These are phyloP conservation scores for Xanthorhoe designata DNA, from an alignment of 2,888 invertebrate species.

Conservation along the genomic window DNA sequence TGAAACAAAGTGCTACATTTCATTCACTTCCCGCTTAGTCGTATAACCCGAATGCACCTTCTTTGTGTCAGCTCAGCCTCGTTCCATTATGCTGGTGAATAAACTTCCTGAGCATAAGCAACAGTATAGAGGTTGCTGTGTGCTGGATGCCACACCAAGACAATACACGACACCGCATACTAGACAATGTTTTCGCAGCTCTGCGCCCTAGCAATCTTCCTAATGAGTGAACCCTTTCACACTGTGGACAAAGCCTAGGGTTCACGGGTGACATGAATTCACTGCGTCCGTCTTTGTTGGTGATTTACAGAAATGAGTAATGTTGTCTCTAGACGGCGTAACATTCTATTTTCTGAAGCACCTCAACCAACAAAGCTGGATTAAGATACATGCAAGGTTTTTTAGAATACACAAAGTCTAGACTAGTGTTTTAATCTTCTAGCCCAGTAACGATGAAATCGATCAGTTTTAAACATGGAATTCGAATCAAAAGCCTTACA, in stretches of 20 bases:
- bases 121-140: slow-evolving; percentile 64
- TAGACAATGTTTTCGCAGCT: slow-evolving; percentile 72
- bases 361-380: slow-evolving; percentile 17
- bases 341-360: slow-evolving; percentile 30
- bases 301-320: slow-evolving; percentile 59
- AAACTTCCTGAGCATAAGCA: slow-evolving; percentile 72
- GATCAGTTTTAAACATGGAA: slow-evolving; percentile 11
- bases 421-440: not conserved
- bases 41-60: slow-evolving; percentile 74
- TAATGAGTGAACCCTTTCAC: slow-evolving; percentile 85
- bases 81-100: slow-evolving; percentile 68
- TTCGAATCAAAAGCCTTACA: slow-evolving; percentile 26
- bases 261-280: slow-evolving; percentile 80
- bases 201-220: slow-evolving; percentile 83
- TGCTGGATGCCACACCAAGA: slow-evolving; percentile 58
- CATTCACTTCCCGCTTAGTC: slow-evolving; percentile 62
- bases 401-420: not conserved
- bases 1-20: slow-evolving; percentile 47
- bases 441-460: not conserved
- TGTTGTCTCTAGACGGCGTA: slow-evolving; percentile 25
- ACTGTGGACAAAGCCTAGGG: slow-evolving; percentile 80
- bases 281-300: slow-evolving; percentile 71
- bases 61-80: slow-evolving; percentile 64
- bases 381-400: slow-evolving; percentile 1
- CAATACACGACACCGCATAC: slow-evolving; percentile 67